Base-by-base conservation (phyloP, 2,888 invertebrate species). In the Agriopis aurantiaria region DNA sequence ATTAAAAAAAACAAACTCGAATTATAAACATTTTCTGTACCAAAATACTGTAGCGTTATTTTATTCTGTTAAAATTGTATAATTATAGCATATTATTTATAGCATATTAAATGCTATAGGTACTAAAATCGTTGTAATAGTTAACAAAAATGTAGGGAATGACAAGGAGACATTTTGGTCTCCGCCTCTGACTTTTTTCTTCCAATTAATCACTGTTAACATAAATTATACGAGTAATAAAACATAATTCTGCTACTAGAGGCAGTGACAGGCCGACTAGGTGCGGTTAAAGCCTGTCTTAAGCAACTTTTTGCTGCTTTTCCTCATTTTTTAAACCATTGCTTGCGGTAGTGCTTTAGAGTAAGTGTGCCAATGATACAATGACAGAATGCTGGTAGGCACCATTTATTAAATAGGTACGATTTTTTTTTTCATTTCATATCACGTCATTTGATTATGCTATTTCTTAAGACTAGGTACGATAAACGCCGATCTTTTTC, bases 251-350 rank as follows among this genome's bases (percentile, higher is more conserved):
- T 74, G 70, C 71, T 65, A 71, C 72, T 65, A 71, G 52, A 70
- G 65, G 75, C 68, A 75, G 53, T 59, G 65, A 63, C 68, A 71
- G 69, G 57, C 63, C 52, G 52, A 57, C 48, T 49, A 57, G 57
- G 68, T 52, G 60, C 53, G 53, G 63, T 60, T 61, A 61, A 62
- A 68, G 64, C 66, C 23, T 68, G 75, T 76, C 62, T 68, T 70
- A 17, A 68, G 64, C 63, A 78, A 4, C 33, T 83, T 80, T 79
- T 80, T 79, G 70, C 78, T 68, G 60, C 67, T 80, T 82, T 85
- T 80, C 79, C 77, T 60, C 69, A 67, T 59, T 65, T 65, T 65
- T 59, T 14, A 43, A 33, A 41, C 33, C 48, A 12, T 12, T n/a
- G 12, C 46, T 48, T n/a, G n/a, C n/a, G 48, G 48, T 48, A 48